These are phyloP conservation scores for Natator depressus DNA, from an alignment of 2,113 vertebrate species.

Conservation along the genomic window DNA sequence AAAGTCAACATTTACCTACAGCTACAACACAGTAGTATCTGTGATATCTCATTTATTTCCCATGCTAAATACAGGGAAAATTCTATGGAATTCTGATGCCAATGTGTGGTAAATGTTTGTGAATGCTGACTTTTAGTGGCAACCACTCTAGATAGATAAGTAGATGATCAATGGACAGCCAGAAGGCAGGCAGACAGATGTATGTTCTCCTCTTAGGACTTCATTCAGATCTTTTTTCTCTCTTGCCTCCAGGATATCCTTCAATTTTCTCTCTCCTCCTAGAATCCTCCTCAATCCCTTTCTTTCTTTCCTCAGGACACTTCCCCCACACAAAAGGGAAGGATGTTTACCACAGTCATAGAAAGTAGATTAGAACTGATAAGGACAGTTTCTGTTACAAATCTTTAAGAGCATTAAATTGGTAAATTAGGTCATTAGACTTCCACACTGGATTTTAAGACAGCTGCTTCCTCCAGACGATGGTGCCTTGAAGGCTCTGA, in stretches of 20 bases:
- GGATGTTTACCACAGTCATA: conserved; percentile 30
- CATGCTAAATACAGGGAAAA: neutral
- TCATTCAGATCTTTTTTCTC: conserved; percentile 17
- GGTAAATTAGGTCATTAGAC: neutral
- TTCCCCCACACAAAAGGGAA: conserved; percentile 36
- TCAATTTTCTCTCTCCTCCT: neutral
- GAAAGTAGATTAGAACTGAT: conserved; percentile 45
- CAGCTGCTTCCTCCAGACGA: neutral
- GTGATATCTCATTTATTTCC: neutral
- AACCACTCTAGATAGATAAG: neutral
- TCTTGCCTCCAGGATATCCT: conserved; percentile 36
- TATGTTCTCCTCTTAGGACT: neutral
- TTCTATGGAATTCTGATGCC: neutral
- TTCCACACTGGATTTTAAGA: neutral
- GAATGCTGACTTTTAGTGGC: neutral
- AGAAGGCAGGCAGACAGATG: neutral
- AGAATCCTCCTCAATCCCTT: neutral
- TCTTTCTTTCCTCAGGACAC: neutral
- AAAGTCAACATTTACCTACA: neutral
- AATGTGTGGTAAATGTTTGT: neutral
- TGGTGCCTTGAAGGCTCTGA: neutral
- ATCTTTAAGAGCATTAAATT: neutral
- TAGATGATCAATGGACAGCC: neutral
- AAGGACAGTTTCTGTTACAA: neutral
- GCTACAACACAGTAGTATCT: neutral